phyloP scores from a whole-genome alignment of 2,113 vertebrate species.

The Aspidoscelis tigris region DNA sequence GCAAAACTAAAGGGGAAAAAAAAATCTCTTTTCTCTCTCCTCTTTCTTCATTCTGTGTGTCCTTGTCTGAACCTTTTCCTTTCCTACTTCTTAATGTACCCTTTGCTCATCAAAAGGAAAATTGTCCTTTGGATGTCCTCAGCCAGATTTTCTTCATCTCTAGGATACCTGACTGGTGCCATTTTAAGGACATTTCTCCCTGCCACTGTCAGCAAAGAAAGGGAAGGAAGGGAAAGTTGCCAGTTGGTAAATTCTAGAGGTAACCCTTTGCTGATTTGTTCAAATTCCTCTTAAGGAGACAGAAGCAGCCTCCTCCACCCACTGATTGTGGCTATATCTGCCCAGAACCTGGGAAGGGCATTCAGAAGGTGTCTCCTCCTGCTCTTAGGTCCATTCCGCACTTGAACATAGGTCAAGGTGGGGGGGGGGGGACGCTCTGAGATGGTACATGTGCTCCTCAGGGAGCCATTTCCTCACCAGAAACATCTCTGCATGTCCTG shows the following conservation, averaged over 20 bases:
- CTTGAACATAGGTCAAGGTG: too few species aligned
- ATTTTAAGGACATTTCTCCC: neutral
- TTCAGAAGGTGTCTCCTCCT: too few species aligned
- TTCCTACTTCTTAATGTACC: neutral
- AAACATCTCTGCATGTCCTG: too few species aligned
- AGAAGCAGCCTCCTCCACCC: too few species aligned
- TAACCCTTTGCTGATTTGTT: neutral
- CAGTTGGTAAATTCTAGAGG: too few species aligned
- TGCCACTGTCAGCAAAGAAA: neutral
- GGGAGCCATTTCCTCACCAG: too few species aligned
- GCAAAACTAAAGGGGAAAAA: neutral
- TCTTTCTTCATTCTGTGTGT: neutral
- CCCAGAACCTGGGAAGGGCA: too few species aligned
- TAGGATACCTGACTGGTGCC: neutral
- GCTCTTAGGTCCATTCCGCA: too few species aligned
- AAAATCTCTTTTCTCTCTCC: neutral
- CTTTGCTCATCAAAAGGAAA: neutral
- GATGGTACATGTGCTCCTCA: too few species aligned
- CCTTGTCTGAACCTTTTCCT: too few species aligned
- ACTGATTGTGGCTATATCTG: too few species aligned
- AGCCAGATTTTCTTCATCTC: neutral
- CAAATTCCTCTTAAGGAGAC: neutral
- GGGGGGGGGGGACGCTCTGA: too few species aligned
- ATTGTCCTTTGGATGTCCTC: neutral
- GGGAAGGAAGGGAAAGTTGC: neutral